These are phyloP conservation scores for Machimus rusticus DNA, from an alignment of 2,888 invertebrate species.

Conservation along the genomic window DNA sequence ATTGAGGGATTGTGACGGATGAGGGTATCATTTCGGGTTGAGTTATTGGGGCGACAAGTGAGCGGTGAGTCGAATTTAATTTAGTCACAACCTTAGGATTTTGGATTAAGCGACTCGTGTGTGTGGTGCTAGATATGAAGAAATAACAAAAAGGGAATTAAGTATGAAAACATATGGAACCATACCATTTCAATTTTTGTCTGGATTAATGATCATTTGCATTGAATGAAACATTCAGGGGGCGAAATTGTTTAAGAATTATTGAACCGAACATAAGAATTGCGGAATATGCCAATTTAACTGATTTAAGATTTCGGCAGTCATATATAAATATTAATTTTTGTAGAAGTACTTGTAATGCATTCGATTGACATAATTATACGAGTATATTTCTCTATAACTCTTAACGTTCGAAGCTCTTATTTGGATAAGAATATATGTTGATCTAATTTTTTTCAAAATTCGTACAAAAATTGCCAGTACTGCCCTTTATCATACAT, in stretches of 20 bases:
- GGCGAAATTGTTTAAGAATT: neutral
- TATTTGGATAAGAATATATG: too few species aligned
- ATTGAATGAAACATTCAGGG: neutral
- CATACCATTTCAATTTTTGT: neutral
- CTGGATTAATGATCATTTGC: neutral
- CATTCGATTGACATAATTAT: too few species aligned
- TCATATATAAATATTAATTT: too few species aligned
- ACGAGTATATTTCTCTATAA: too few species aligned
- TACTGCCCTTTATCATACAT: too few species aligned
- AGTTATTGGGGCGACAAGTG: conserved; percentile 26
- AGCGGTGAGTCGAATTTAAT: conserved; percentile 2
- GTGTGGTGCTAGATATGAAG: neutral
- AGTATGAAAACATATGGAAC: neutral
- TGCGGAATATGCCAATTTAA: too few species aligned
- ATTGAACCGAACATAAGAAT: neutral
- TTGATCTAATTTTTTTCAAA: too few species aligned
- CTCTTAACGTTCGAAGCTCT: too few species aligned
- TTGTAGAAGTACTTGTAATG: too few species aligned
- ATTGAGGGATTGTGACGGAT: neutral
- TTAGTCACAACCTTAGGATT: neutral
- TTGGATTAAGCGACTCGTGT: neutral
- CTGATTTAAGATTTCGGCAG: too few species aligned
- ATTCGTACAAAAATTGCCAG: too few species aligned
- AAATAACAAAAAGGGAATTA: neutral
- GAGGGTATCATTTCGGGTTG: conserved; percentile 13